Conservation (phyloP, 1,140 invertebrate genomes). For the Drosophila ficusphila region DNA sequence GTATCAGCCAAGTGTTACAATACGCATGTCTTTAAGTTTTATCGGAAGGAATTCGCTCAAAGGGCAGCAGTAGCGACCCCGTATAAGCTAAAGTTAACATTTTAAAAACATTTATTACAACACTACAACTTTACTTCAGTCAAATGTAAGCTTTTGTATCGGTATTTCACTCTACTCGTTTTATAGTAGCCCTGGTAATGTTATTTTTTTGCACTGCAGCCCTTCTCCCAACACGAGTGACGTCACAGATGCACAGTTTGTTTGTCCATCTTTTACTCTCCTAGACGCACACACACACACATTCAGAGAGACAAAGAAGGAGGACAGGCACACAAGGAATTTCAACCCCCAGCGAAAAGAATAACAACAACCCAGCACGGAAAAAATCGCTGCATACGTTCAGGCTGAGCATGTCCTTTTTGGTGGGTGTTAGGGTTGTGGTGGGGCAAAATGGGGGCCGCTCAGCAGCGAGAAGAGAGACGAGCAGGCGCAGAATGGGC, state of each 20-base stretch:
- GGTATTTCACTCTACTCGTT: neutral
- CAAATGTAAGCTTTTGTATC: no score
- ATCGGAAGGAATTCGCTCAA: neutral
- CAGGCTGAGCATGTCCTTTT: constrained; percentile 20
- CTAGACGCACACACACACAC: neutral
- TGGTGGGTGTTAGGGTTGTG: constrained; percentile 2
- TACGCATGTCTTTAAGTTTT: neutral
- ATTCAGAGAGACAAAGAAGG: neutral
- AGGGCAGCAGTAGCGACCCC: neutral
- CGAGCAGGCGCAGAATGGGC: constrained; percentile 33
- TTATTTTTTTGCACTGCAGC: constrained; percentile 3
- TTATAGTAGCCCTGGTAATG: neutral
- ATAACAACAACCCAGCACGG: constrained; percentile 17
- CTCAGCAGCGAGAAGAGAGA: constrained; percentile 34
- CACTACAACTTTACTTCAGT: neutral
- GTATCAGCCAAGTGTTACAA: neutral
- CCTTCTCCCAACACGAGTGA: constrained; percentile 9
- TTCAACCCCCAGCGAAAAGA: constrained; percentile 52
- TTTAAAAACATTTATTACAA: neutral
- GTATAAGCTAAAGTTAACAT: neutral
- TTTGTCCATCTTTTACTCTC: neutral
- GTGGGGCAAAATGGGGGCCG: constrained; percentile 6
- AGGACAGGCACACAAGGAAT: constrained; percentile 14
- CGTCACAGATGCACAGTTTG: constrained; percentile 13
- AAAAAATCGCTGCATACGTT: constrained; percentile 51